phyloP scores from a whole-genome alignment of 2,888 invertebrate genomes.

The Crematogaster levior region DNA sequence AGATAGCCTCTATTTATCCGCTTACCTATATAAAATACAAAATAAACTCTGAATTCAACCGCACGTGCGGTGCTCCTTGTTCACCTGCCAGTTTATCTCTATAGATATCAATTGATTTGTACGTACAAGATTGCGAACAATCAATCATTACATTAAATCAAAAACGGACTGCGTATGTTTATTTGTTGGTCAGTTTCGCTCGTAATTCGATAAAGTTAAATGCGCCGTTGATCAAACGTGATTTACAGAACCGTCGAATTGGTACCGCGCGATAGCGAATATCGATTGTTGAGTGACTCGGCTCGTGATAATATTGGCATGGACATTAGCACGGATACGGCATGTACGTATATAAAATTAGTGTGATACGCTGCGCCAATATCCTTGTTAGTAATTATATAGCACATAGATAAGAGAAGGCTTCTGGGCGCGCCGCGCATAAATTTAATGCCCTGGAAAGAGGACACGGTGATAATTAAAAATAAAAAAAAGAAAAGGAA shows the following conservation, averaged over 20 bases:
- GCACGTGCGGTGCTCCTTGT: not conserved
- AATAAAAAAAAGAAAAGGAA: not conserved
- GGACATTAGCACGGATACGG: constrained; percentile 15
- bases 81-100: not conserved
- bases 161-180: not conserved
- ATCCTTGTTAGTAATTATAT: constrained; percentile 25
- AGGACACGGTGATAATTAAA: constrained; percentile 11
- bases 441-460: constrained; percentile 10
- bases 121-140: not conserved
- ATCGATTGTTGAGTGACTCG: constrained; percentile 16
- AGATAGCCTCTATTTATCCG: not conserved
- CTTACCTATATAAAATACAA: not conserved
- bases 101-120: not conserved
- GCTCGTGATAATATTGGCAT: constrained; percentile 11
- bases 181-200: constrained; percentile 12
- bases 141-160: not conserved
- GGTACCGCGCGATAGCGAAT: not conserved
- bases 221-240: not conserved
- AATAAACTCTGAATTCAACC: not conserved
- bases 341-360: constrained; percentile 16
- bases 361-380: constrained; percentile 13
- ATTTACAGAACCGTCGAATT: constrained; percentile 12
- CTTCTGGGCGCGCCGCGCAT: constrained; percentile 19
- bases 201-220: constrained; percentile 8
- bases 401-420: too few species aligned